Evolutionary conservation across 2,797 vertebrate genomes (phyloP).

Genomic region (Urocyon cinereoargenteus): DNA sequence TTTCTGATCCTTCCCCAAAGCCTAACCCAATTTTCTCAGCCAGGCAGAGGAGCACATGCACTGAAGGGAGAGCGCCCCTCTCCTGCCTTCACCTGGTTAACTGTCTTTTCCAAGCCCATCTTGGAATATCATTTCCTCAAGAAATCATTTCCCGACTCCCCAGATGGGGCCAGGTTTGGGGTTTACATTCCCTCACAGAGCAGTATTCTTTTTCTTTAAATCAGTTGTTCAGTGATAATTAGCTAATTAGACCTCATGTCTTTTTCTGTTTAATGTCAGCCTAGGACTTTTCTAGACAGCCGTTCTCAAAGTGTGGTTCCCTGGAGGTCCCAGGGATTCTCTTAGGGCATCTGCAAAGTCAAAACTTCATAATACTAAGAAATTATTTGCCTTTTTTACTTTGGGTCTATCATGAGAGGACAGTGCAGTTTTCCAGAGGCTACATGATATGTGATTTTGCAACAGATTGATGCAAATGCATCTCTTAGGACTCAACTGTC

Average conservation of each 20-base stretch:
- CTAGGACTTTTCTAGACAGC: not conserved
- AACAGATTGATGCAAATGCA: not conserved
- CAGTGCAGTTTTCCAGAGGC: not conserved
- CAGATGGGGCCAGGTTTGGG: not conserved
- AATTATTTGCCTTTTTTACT: not conserved
- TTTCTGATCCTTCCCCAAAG: not conserved
- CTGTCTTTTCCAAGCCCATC: not conserved
- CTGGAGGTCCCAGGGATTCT: not conserved
- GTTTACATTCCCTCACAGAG: not conserved
- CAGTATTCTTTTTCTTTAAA: not conserved
- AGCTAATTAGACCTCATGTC: not conserved
- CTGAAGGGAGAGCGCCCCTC: not conserved
- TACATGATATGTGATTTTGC: not conserved
- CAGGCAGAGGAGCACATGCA: not conserved
- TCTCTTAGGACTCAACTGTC: not conserved
- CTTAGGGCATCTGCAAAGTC: not conserved
- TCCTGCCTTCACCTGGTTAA: not conserved
- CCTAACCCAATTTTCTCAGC: not conserved
- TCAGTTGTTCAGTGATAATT: not conserved
- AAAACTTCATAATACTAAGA: not conserved
- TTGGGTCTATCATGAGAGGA: not conserved
- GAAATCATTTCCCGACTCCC: not conserved
- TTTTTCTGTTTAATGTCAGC: not conserved
- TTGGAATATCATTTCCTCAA: not conserved
- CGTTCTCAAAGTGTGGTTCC: not conserved